Evolutionary conservation across 1,140 invertebrate genomes (phyloP).

Genomic region (Platorchestia sp.): DNA sequence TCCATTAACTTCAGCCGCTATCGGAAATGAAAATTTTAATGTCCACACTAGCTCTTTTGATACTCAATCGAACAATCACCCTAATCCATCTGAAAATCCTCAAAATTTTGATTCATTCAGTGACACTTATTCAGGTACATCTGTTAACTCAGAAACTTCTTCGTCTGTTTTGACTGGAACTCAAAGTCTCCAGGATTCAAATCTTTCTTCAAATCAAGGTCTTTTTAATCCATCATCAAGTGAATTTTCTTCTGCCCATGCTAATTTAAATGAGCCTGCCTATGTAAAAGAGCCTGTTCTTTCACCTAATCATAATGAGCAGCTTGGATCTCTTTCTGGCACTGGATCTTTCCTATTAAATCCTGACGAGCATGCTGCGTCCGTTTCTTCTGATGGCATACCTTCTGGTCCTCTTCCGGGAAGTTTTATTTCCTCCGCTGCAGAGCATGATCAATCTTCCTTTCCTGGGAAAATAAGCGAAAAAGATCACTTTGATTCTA

Average conservation of each 20-base stretch:
- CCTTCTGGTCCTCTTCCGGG: not conserved
- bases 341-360: constrained; percentile 26
- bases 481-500: not conserved
- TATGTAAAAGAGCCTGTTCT: not conserved
- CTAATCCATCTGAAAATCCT: not conserved
- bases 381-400: not conserved
- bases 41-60: not conserved
- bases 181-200: not conserved
- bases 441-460: not conserved
- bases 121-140: not conserved
- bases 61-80: not conserved
- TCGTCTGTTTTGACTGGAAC: not conserved
- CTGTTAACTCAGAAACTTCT: not conserved
- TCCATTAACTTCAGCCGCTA: not conserved
- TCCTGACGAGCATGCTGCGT: not conserved
- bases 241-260: not conserved
- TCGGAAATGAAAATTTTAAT: not conserved
- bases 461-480: not conserved
- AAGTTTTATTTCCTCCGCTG: not conserved
- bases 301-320: not conserved
- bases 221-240: not conserved
- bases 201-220: constrained; percentile 7
- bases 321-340: not conserved
- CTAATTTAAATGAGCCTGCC: not conserved
- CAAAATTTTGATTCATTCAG: not conserved